A percentile compares a stretch with the other conserved stretches of the same genome.
Evolutionary conservation across 2,113 vertebrate genomes (phyloP).

Genomic region (Semnornis frantzii): DNA sequence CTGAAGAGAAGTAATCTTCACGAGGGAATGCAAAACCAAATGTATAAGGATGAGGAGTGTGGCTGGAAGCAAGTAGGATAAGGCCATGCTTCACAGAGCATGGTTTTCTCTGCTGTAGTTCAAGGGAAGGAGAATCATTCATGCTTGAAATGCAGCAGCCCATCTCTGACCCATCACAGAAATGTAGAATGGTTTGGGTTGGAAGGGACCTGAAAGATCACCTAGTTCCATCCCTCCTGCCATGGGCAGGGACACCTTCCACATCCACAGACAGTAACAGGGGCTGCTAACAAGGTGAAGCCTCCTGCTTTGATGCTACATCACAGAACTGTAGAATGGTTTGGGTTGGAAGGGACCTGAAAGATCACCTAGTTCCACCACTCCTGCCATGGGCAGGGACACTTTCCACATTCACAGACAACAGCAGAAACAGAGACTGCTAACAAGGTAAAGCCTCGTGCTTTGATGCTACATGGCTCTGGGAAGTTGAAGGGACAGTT

Average conservation of each 20-base stretch:
- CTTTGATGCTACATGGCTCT: neutral
- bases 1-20: constrained; percentile 5
- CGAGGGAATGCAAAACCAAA: neutral
- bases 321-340: too few species aligned
- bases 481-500: neutral
- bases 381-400: too few species aligned
- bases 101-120: neutral
- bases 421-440: neutral
- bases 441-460: neutral
- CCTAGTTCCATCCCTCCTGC: too few species aligned
- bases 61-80: neutral
- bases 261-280: neutral
- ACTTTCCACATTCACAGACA: neutral
- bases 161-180: neutral
- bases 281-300: neutral
- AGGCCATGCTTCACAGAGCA: neutral
- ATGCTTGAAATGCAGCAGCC: neutral
- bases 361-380: too few species aligned
- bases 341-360: too few species aligned
- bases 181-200: too few species aligned
- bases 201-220: too few species aligned
- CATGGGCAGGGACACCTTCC: too few species aligned
- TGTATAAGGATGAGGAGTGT: neutral
- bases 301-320: neutral
- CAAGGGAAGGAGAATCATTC: neutral